These are phyloP conservation scores for Hydrocynus forskahlii DNA, from an alignment of 2,797 vertebrate genomes.

Conservation along the genomic window DNA sequence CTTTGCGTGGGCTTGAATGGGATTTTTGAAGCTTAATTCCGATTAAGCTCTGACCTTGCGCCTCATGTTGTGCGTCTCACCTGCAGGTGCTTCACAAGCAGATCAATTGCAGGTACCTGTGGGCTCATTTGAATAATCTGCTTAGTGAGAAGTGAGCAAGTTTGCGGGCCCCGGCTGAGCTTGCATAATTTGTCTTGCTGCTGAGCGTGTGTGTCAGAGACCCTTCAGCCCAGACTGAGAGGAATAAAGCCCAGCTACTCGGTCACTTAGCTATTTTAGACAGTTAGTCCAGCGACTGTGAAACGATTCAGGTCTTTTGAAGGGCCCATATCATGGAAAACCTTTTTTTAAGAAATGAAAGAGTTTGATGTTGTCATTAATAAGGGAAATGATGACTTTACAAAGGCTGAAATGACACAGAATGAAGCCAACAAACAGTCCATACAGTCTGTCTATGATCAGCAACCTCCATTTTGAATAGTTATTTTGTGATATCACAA, in stretches of 20 bases:
- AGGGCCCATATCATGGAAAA: background rate
- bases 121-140: constrained; percentile 58
- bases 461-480: background rate
- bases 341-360: background rate
- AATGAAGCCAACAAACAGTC: too few relatives aligned
- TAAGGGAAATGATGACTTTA: too few relatives aligned
- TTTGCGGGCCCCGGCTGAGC: constrained; percentile 39
- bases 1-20: constrained; percentile 19
- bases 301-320: background rate
- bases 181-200: constrained; percentile 32
- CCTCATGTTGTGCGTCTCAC: constrained; percentile 25
- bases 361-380: background rate
- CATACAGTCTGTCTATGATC: background rate
- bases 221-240: constrained; percentile 12
- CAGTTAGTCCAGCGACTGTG: background rate
- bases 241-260: background rate
- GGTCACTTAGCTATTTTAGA: constrained; percentile 11
- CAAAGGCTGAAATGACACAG: too few relatives aligned
- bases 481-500: background rate
- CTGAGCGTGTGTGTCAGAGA: constrained; percentile 37
- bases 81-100: constrained; percentile 42
- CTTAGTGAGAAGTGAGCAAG: constrained; percentile 43
- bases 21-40: constrained; percentile 38
- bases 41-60: constrained; percentile 49
- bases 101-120: constrained; percentile 52